phyloP scores from a whole-genome alignment of 2,888 invertebrate species.

The Acleris literana region DNA sequence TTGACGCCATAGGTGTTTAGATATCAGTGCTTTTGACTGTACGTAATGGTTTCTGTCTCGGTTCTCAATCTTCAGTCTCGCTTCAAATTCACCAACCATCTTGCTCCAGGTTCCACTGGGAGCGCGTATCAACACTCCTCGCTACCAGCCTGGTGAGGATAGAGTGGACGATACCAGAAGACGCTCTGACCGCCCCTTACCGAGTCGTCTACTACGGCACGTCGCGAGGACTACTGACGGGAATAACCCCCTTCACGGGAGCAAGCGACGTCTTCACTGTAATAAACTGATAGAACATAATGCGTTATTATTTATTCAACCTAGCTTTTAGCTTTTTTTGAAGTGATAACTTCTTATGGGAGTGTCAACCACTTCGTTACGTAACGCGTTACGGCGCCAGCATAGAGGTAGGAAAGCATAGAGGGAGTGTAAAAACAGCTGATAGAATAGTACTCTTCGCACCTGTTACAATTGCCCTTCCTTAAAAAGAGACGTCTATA shows the following conservation, averaged over 20 bases:
- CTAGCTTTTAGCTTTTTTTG: neutral
- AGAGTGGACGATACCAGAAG: slow-evolving; percentile 89
- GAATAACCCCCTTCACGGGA: slow-evolving; percentile 86
- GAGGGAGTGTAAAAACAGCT: no score
- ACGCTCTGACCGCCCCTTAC: slow-evolving; percentile 87
- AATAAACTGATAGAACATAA: slow-evolving; percentile 26
- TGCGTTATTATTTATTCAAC: neutral
- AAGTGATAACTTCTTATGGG: no score
- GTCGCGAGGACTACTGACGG: slow-evolving; percentile 85
- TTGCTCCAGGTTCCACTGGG: slow-evolving; percentile 90
- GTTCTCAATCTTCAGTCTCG: no score
- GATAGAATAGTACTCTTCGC: no score
- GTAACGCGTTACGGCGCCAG: no score
- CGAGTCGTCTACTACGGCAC: slow-evolving; percentile 92
- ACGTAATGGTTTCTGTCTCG: no score
- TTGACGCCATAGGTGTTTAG: no score
- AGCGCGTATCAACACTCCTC: slow-evolving; percentile 85
- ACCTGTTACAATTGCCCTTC: no score
- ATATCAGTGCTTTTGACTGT: no score
- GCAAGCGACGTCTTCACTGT: slow-evolving; percentile 76
- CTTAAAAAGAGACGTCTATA: no score
- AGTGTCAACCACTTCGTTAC: no score
- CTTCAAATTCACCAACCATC: neutral
- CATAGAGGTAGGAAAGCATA: no score
- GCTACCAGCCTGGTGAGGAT: slow-evolving; percentile 90